Evolutionary conservation across 2,113 vertebrate species (phyloP).

Genomic region (Ariopsis seemanni): DNA sequence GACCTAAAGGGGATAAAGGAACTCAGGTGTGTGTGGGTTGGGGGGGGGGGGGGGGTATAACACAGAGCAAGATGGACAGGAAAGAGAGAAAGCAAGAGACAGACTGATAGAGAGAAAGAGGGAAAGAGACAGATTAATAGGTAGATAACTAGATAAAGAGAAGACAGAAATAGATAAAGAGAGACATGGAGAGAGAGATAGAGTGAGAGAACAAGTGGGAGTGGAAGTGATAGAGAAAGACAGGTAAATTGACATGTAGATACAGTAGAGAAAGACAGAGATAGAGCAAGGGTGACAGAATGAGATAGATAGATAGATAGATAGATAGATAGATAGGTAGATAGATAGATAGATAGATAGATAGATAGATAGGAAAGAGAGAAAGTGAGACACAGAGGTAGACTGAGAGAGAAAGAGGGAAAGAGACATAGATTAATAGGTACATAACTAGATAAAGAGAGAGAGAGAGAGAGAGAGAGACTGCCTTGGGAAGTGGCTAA

Average conservation of each 20-base stretch:
- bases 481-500: not conserved
- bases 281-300: not conserved
- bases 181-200: no score
- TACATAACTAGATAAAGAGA: not conserved
- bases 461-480: not conserved
- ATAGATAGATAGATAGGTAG: not conserved
- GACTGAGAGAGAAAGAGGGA: not conserved
- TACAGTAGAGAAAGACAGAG: not conserved
- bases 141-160: no score
- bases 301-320: not conserved
- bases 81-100: not conserved
- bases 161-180: no score
- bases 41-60: not conserved
- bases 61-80: not conserved
- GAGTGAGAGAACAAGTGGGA: no score
- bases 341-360: not conserved
- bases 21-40: slow-evolving; percentile 43
- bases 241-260: not conserved
- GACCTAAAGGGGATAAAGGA: slow-evolving; percentile 85
- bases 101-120: no score
- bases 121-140: no score
- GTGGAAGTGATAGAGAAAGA: no score
- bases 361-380: no score
- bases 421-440: not conserved
- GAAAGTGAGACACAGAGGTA: not conserved